Base-by-base conservation (phyloP, 2,113 vertebrate genomes). In the Apaloderma vittatum region DNA sequence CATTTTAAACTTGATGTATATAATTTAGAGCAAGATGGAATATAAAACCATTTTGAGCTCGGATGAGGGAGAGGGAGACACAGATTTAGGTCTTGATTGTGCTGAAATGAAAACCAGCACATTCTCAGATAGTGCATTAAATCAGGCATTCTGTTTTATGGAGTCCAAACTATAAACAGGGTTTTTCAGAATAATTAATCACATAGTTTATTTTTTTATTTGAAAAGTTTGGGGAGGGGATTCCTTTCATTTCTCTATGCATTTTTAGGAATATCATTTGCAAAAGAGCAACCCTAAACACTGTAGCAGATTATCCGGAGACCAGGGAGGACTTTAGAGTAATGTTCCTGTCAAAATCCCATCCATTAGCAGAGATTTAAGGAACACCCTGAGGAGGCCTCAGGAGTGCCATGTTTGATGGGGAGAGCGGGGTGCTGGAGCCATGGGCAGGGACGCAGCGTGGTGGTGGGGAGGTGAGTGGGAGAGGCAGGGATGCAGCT, bases 1-100 rank as follows among this genome's bases (percentile, higher is more conserved):
- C 95, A 96, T 98, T 97, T 96, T 80, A 84, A 97, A 97, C 92
- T 95, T 82, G 92, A 96, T 98, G 96, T 97, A 90, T 97, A 88
- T 97, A 97, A 98, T 98, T 98, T 97, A 97, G 97, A 98, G 96
- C 83, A 95, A 97, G 95, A 96, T 91, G 96, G 97, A 97, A 98
- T 91, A 98, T 94, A 94, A 98, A 98, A 97, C 96, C 84, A 84
- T 97, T 98, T 97, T 95, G 95, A 98, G 95, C 93, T 72, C 90
- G 57, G 94, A 92, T 82, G 88, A 93, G 59, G 65, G 87, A 92
- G 88, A 96, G 76, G 68, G 58, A 95, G 97, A 97, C 96, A 95
- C 75, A 98, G 97, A 98, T 98, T 98, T 97, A 95, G 95, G 89
- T 86, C 90, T 92, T 96, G 98, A 97, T 98, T 97, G 94, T 91